A percentile compares a stretch with the other conserved stretches of the same genome.
Evolutionary conservation across 1,140 invertebrate species (phyloP).

Genomic region (Scaptomyza pallida): DNA sequence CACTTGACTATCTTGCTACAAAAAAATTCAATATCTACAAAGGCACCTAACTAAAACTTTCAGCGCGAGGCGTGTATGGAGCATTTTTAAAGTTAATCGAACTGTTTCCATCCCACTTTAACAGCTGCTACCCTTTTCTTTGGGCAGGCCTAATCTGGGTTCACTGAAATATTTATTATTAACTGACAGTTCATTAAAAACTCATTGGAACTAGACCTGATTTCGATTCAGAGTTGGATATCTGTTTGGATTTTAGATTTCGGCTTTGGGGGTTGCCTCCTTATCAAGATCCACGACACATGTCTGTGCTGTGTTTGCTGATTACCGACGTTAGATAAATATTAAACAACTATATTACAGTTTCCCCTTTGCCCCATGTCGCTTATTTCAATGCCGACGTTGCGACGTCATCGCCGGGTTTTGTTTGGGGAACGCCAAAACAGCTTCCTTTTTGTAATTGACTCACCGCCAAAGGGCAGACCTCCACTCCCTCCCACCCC

Average conservation of each 20-base stretch:
- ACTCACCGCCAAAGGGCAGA: constrained; percentile 62
- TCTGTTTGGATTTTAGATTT: constrained; percentile 18
- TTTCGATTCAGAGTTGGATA: constrained; percentile 46
- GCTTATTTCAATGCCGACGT: constrained; percentile 18
- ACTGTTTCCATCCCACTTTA: constrained; percentile 1
- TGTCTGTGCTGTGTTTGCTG: constrained; percentile 62
- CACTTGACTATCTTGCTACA: constrained; percentile 33
- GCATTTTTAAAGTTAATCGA: constrained; percentile 11
- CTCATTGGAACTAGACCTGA: constrained; percentile 50
- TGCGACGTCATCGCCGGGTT: constrained; percentile 50
- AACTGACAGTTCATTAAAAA: constrained; percentile 78
- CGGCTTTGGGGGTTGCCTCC: constrained; percentile 24
- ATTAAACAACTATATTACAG: constrained; percentile 67
- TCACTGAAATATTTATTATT: constrained; percentile 70
- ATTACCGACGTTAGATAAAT: constrained; percentile 70
- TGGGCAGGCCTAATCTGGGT: constrained; percentile 4
- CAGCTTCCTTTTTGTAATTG: constrained; percentile 68
- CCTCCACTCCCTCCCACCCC: neutral
- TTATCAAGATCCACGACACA: constrained; percentile 73
- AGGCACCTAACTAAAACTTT: constrained; percentile 71
- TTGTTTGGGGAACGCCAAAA: constrained; percentile 44
- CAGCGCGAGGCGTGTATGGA: constrained; percentile 26
- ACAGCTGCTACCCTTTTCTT: constrained; percentile 14
- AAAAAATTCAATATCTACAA: constrained; percentile 50
- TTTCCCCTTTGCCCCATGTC: constrained; percentile 21